phyloP scores from a whole-genome alignment of 2,888 invertebrate genomes.

The Eupithecia vulgata region DNA sequence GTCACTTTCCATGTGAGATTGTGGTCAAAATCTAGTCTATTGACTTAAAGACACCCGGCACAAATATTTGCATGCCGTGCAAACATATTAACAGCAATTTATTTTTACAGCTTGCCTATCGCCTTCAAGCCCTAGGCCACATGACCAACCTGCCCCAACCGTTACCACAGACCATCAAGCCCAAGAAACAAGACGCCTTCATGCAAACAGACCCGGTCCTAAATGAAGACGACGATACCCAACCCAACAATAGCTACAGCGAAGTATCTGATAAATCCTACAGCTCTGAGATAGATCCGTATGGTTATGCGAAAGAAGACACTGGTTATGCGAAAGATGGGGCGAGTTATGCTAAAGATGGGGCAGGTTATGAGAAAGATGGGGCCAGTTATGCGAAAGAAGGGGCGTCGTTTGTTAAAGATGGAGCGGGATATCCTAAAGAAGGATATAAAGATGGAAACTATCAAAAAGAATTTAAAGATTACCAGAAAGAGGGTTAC shows the following conservation, averaged over 20 bases:
- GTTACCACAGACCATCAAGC: conserved; percentile 49
- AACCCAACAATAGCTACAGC: conserved; percentile 65
- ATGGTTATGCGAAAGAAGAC: conserved; percentile 32
- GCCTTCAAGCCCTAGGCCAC: conserved; percentile 63
- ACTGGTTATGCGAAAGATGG: conserved; percentile 24
- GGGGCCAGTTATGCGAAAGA: not conserved
- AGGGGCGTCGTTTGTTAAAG: not conserved
- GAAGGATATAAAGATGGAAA: conserved; percentile 16
- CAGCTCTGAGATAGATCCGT: conserved; percentile 42
- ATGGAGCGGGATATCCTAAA: conserved; percentile 11
- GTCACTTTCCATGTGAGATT: too few species aligned
- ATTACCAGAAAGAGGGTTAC: conserved; percentile 17
- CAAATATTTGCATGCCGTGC: too few species aligned
- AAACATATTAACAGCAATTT: not conserved
- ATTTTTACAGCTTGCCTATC: conserved; percentile 63
- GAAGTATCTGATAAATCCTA: conserved; percentile 54
- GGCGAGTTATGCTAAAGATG: not conserved
- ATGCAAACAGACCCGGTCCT: conserved; percentile 78
- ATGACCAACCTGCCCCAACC: conserved; percentile 53
- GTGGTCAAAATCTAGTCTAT: too few species aligned
- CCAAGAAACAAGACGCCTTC: conserved; percentile 75
- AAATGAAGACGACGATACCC: conserved; percentile 67
- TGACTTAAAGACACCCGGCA: too few species aligned
- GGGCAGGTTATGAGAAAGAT: not conserved
- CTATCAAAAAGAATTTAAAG: conserved; percentile 19